A percentile compares a stretch with the other conserved stretches of the same genome.
phyloP scores from a whole-genome alignment of 2,797 vertebrate genomes.

The Oryzias sinensis region DNA sequence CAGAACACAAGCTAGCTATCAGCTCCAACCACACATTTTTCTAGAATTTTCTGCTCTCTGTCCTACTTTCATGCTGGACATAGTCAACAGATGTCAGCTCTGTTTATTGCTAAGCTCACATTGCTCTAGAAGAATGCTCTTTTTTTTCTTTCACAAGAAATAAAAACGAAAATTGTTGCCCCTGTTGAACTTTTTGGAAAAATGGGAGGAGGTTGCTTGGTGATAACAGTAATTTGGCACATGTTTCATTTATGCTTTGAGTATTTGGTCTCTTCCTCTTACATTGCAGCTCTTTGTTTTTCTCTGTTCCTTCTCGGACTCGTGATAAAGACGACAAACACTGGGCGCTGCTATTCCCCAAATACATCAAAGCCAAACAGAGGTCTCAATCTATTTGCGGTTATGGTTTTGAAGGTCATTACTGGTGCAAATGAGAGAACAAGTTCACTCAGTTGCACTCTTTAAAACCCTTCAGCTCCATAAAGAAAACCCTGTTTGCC shows the following conservation, averaged over 20 bases:
- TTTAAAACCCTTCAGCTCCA: constrained; percentile 19
- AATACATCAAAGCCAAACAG: constrained; percentile 42
- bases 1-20: constrained; percentile 54
- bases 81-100: constrained; percentile 10
- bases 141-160: background rate
- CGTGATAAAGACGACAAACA: constrained; percentile 22
- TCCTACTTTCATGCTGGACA: background rate
- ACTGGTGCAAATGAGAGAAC: constrained; percentile 26
- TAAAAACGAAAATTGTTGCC: background rate
- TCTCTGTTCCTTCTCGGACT: constrained; percentile 15
- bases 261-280: no score
- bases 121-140: no score
- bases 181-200: no score
- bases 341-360: constrained; percentile 25
- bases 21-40: constrained; percentile 37
- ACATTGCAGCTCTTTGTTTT: background rate
- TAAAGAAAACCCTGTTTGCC: constrained; percentile 32
- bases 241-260: no score
- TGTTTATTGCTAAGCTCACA: background rate
- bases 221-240: no score
- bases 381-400: constrained; percentile 40
- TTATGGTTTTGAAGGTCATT: constrained; percentile 33
- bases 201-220: no score
- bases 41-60: background rate
- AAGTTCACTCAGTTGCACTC: constrained; percentile 38